Percentiles rank a stretch among this genome's conserved stretches.
Conservation (phyloP, 2,113 vertebrate genomes). For the Plestiodon gilberti region DNA sequence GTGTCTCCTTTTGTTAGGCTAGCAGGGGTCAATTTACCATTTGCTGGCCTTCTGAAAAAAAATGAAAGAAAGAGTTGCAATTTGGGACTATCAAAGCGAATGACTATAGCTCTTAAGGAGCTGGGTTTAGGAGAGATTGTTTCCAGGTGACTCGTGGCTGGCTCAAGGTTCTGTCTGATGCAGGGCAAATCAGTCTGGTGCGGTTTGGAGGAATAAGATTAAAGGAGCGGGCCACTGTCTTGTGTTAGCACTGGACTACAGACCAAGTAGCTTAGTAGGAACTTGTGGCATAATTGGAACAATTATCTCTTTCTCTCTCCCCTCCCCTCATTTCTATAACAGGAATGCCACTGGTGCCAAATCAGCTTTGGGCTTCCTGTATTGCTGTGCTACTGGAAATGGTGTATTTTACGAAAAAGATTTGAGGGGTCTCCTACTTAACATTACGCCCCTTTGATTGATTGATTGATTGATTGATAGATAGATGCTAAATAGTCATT, state of each 20-base stretch:
- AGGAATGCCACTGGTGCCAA: slow-evolving; percentile 22
- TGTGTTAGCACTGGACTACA: neutral
- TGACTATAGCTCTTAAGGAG: slow-evolving; percentile 81
- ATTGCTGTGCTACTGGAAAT: slow-evolving; percentile 23
- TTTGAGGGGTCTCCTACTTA: slow-evolving; percentile 23
- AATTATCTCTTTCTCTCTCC: neutral
- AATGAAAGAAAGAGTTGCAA: slow-evolving; percentile 60
- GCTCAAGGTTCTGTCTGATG: neutral
- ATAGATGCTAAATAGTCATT: no score
- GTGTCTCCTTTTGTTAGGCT: slow-evolving; percentile 56
- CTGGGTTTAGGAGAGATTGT: slow-evolving; percentile 82
- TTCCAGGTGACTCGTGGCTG: slow-evolving; percentile 81
- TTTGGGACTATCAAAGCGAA: slow-evolving; percentile 82
- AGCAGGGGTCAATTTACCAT: slow-evolving; percentile 73
- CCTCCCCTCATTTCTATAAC: neutral
- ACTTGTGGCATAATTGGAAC: slow-evolving; percentile 14
- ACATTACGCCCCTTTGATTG: slow-evolving; percentile 28
- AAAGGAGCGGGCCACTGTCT: neutral
- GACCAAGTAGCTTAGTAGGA: slow-evolving; percentile 21
- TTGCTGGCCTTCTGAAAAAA: slow-evolving; percentile 64
- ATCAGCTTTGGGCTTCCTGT: neutral
- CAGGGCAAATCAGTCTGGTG: neutral
- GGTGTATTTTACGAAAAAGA: slow-evolving; percentile 11
- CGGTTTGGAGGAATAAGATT: neutral
- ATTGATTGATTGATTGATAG: neutral